These are phyloP conservation scores for Proterorhinus semilunaris DNA, from an alignment of 2,113 vertebrate genomes.

Conservation along the genomic window DNA sequence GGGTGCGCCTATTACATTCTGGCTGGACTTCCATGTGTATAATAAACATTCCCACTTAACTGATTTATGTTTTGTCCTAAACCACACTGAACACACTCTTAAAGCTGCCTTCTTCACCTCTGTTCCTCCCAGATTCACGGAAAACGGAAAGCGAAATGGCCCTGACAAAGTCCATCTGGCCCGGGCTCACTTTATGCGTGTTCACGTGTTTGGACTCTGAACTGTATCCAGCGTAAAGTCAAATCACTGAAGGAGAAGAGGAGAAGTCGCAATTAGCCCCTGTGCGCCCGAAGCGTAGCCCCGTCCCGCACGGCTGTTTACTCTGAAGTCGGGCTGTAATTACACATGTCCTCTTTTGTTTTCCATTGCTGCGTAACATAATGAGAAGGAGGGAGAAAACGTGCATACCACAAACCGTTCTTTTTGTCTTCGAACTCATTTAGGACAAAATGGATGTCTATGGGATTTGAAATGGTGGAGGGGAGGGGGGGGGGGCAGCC, in stretches of 20 bases:
- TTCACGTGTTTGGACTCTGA: slow-evolving; percentile 52
- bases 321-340: slow-evolving; percentile 67
- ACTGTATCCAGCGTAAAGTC: slow-evolving; percentile 57
- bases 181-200: slow-evolving; percentile 39
- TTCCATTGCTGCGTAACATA: slow-evolving; percentile 59
- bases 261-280: slow-evolving; percentile 62
- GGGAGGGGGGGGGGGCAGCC: slow-evolving; percentile 37
- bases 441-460: slow-evolving; percentile 48
- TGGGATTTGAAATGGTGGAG: slow-evolving; percentile 56
- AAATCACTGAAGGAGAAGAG: slow-evolving; percentile 57
- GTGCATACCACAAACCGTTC: slow-evolving; percentile 30
- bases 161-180: slow-evolving; percentile 34
- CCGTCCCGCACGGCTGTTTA: slow-evolving; percentile 60
- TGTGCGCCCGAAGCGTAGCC: slow-evolving; percentile 58
- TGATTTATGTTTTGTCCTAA: neutral
- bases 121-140: neutral
- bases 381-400: slow-evolving; percentile 43
- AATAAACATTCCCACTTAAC: neutral
- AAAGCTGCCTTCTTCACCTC: slow-evolving; percentile 1
- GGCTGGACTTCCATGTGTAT: neutral
- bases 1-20: neutral
- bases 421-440: slow-evolving; percentile 68
- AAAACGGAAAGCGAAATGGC: slow-evolving; percentile 38
- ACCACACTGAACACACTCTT: neutral
- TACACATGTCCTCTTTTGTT: slow-evolving; percentile 76